Base-by-base conservation (phyloP, 2,113 vertebrate genomes). In the Synchiropus splendidus region DNA sequence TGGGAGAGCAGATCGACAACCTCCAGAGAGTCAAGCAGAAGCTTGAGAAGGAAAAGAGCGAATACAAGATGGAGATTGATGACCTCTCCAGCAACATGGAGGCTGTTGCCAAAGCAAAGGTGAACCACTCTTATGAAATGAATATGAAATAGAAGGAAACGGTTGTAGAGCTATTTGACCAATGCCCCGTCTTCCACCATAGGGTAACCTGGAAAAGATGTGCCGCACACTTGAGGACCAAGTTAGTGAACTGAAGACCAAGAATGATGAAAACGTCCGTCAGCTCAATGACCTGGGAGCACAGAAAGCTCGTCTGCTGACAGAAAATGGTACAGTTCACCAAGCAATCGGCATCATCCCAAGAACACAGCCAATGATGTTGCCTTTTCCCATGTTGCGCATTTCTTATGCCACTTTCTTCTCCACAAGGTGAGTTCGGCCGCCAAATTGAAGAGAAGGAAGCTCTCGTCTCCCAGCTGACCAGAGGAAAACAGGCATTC, bases 361-460 rank as follows among this genome's bases (percentile, higher is more conserved):
- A n/a, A n/a, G n/a, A n/a, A n/a, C n/a, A n/a, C n/a, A n/a, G n/a
- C n/a, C n/a, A n/a, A n/a, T n/a, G n/a, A n/a, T n/a, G n/a, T n/a
- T n/a, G n/a, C n/a, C n/a, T n/a, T n/a, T n/a, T n/a, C n/a, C n/a
- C n/a, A n/a, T n/a, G n/a, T n/a, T n/a, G n/a, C n/a, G n/a, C n/a
- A n/a, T n/a, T n/a, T n/a, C n/a, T n/a, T n/a, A n/a, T n/a, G n/a
- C n/a, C n/a, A n/a, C n/a, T n/a, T n/a, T n/a, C 16, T 41, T 18
- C 36, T 48, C 37, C 16, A 47, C 35, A 55, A 77, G 74, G 86
- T 63, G 88, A 89, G 74, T 83, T 80, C 55, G 55, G 83, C 2
- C 83, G 83, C 37, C 85, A 89, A 62, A 45, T 88, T 39, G 90
- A 92, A 36, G 90, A 92, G 72, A 92, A 88, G 47, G 89, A 91